phyloP scores from a whole-genome alignment of 1,140 invertebrate genomes.

The Bilobella aurantiaca region DNA sequence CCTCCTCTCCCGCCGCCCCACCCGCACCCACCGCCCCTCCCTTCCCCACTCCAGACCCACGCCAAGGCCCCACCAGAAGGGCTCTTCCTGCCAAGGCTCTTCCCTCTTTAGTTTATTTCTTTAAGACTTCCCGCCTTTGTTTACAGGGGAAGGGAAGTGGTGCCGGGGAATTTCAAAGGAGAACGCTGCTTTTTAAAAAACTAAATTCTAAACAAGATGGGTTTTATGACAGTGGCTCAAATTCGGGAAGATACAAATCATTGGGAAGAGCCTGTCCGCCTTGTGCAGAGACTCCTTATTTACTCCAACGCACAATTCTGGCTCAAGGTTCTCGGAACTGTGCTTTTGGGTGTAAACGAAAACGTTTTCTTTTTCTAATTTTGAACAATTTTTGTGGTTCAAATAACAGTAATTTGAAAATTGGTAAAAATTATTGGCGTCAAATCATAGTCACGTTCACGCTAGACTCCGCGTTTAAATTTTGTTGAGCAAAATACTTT shows the following conservation, averaged over 20 bases:
- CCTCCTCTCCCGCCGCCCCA: conserved; percentile 8
- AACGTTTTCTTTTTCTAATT: too few species aligned
- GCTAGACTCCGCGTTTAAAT: too few species aligned
- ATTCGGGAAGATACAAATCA: not conserved
- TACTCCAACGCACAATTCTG: too few species aligned
- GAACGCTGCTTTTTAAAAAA: conserved; percentile 19
- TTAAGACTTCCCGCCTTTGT: not conserved
- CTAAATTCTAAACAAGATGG: conserved; percentile 20
- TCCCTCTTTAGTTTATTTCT: not conserved
- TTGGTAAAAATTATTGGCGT: too few species aligned
- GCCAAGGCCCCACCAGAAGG: not conserved
- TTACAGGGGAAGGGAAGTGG: not conserved
- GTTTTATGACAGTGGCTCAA: conserved; percentile 31
- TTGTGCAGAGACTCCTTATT: too few species aligned
- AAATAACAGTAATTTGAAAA: too few species aligned
- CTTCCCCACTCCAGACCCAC: not conserved
- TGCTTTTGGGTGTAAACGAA: too few species aligned
- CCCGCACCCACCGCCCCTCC: not conserved
- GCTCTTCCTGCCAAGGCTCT: not conserved
- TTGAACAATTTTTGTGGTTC: too few species aligned
- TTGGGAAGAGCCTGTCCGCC: not conserved
- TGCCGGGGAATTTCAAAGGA: not conserved
- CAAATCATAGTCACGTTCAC: too few species aligned
- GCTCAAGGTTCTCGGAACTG: too few species aligned
- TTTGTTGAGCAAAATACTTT: too few species aligned